These are phyloP conservation scores for Idris sp. DNA, from an alignment of 1,140 invertebrate species.

Conservation along the genomic window DNA sequence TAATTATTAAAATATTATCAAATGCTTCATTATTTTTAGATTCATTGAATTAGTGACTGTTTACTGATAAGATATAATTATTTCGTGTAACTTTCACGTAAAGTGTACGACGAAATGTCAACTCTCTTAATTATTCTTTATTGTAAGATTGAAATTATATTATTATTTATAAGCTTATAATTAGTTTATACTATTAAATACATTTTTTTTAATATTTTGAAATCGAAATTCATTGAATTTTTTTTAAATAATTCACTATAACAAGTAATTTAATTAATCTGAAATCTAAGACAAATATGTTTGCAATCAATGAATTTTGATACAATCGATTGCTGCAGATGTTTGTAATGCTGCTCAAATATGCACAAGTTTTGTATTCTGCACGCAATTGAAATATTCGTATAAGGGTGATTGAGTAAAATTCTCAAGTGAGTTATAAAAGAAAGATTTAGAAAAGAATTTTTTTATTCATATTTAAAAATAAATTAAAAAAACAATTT, in stretches of 20 bases:
- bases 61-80: constrained; percentile 29
- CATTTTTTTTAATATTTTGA: background rate
- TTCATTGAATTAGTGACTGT: constrained; percentile 20
- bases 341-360: constrained; percentile 36
- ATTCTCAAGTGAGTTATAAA: no score
- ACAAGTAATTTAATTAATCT: background rate
- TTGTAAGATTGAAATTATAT: no score
- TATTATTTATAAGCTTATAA: no score
- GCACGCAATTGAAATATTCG: constrained; percentile 21
- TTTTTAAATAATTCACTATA: background rate
- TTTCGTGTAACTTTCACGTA: no score
- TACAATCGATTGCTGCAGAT: constrained; percentile 8
- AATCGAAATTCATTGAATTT: constrained; percentile 1
- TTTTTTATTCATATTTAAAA: no score
- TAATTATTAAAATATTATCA: constrained; percentile 26
- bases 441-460: no score
- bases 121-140: no score
- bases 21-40: constrained; percentile 34
- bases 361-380: constrained; percentile 42
- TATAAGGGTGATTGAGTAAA: no score
- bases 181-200: background rate
- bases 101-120: background rate
- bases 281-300: constrained; percentile 14
- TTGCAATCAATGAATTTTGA: constrained; percentile 31
- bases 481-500: no score